Base-by-base conservation (phyloP, 2,888 invertebrate genomes). In the Harpalus rubripes region DNA sequence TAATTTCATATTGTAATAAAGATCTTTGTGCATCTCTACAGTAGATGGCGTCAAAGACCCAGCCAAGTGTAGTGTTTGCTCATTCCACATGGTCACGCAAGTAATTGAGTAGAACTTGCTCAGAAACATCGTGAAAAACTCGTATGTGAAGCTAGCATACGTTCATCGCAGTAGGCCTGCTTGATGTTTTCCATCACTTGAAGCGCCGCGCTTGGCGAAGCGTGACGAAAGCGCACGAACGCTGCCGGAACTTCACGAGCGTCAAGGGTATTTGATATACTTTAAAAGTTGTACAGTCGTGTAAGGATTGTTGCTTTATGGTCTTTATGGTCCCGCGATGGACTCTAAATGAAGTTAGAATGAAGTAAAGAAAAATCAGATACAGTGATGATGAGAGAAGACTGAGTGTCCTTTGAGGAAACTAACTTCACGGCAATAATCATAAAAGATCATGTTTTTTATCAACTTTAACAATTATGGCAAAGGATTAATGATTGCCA, bases 71-170 rank as follows among this genome's bases (percentile, higher is more conserved):
- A 56, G 52, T 56, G 76, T 76, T 72, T 44, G 56, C 56, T 76
- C 76, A 76, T 76, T 76, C 76, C 76, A 76, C 76, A 76, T 52
- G 76, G 76, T 52, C 76, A 52, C 76, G 76, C 76, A 56, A 26
- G 76, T 76, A 76, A 76, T 72, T 72, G 72, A 72, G 15, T 72
- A 72, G 39, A 44, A 44, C 44, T 22, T 72, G 44, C 44, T 76
- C 76, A 22, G 52, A 56, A 72, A 72, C 56, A 76, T 76, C 76
- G 22, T 56, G 76, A 76, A 68, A 68, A 68, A 68, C 68, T 12
- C 68, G 68, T 68, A 68, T 68, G 68, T 68, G 68, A 68, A 15
- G 32, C 26, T 26, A 7, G 39, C 68, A 68, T 63, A 63, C 22
- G 63, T 63, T 18, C 68, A 39, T 26, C 39, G 39, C 15, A 39